Evolutionary conservation across 2,113 vertebrate species (phyloP), one percentile per base, ranked within the genome.

Genomic region (Glaucomys volans): DNA sequence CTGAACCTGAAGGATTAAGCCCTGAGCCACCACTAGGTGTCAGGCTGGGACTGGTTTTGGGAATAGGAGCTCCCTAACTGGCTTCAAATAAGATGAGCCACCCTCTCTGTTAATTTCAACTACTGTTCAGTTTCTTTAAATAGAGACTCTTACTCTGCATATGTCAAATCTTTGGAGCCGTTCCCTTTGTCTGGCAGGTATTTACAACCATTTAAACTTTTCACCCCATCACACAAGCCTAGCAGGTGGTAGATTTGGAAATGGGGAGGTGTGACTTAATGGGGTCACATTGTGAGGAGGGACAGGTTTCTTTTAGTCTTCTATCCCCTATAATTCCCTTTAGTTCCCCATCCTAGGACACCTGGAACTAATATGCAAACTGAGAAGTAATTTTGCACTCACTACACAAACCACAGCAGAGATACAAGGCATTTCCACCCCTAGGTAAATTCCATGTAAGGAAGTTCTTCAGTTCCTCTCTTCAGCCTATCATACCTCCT

Each of bases 21-120:
- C 42, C 69, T n/a, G 40, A 96, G 75, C 42, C n/a, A 52, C 98
- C 98, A 97, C 98, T 98, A 99, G 98, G 59, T 98, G 98, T 98
- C 98, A 98, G 0, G 16, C 93, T 97, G 98, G 95, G 95, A 98
- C 97, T 91, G 92, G 42, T 89, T 97, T 97, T 80, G 8, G 83
- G 91, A 92, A 82, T 80, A 11, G 0, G 50, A 69, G n/a, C 32
- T 28, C 50, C 22, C 35, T 24, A 5, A 8, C 4, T 80, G 94
- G 37, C 72, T 86, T 24, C 66, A 95, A 95, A 87, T 47, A 44
- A 37, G 30, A 44, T 30, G n/a, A 82, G 2, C 47, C 4, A 92
- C 37, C 54, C 97, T 89, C 54, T 93, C 4, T 37, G 93, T 94
- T 98, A 77, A 86, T 97, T 95, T 96, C 92, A 85, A 77, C 86